Base-by-base conservation (phyloP, 2,113 vertebrate species). In the Ivindomyrus marchei region DNA sequence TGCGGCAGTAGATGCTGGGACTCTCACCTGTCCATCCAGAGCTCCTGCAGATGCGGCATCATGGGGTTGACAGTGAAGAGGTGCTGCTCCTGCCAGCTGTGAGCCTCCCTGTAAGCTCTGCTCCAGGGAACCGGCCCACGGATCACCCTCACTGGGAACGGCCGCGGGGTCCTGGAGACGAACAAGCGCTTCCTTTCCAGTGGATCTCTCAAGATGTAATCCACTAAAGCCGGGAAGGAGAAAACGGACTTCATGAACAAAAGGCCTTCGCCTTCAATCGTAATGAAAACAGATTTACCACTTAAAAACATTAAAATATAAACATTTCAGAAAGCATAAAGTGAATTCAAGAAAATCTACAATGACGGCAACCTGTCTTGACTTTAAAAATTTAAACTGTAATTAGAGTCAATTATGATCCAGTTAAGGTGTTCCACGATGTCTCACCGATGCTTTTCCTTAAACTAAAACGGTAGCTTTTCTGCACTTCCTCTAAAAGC, bases 191-290 rank as follows among this genome's bases (percentile, higher is more conserved):
- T 90, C 47, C 93, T 95, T 91, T 99, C 97, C 52, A 91, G 92
- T 0, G 96, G 95, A 91, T 98, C 97, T 94, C 96, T 94, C 90
- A 99, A 94, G 93, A 98, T 94, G 91, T 99, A 99, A 92, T 99
- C 97, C 92, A 99, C 98, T 99, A 90, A 47, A 80, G 21, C 6
- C 49, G 5, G 45, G 11, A 85, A 10, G 15, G 13, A 62, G 49
- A 85, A 74, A 49, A 50, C 27, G 50, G 45, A 89, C 74, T 42
- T 19, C 53, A 10, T 24, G 13, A 85, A 66, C 27, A 52, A 15
- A 50, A 86, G n/a, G 21, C 17, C 46, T 47, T 85, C 4, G n/a
- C 21, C 42, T 31, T 49, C 24, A 13, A 15, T 27, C 47, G 1
- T 27, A 47, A 49, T 66, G 36, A 45, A n/a, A 88, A 24, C 4